Percentiles rank a stretch among this genome's conserved stretches.
Evolutionary conservation across 2,113 vertebrate genomes (phyloP).

Genomic region (Rhegmatorhina hoffmannsi): DNA sequence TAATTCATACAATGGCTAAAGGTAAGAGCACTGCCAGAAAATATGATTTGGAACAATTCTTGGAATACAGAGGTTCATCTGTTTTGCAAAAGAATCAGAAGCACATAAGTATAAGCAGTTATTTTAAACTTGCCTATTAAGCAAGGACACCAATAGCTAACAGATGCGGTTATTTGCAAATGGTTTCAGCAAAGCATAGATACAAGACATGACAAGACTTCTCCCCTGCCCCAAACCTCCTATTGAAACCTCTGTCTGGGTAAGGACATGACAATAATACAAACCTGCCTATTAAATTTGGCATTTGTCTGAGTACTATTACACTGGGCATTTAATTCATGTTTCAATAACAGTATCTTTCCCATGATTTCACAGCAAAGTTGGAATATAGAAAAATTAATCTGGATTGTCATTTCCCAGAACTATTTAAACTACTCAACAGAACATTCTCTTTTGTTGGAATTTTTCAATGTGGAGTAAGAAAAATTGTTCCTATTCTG

Average conservation of each 20-base stretch:
- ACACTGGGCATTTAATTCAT: background rate
- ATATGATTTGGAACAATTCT: conserved; percentile 67
- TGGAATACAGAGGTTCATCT: conserved; percentile 77
- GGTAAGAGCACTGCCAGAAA: conserved; percentile 72
- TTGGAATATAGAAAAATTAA: background rate
- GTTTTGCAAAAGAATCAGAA: conserved; percentile 77
- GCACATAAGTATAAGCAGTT: conserved; percentile 75
- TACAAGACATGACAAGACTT: background rate
- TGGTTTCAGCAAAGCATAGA: conserved; percentile 58
- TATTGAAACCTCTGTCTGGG: background rate
- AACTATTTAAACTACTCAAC: background rate
- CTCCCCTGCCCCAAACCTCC: background rate
- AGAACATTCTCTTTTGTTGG: background rate
- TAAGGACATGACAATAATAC: background rate
- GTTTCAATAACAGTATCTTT: background rate
- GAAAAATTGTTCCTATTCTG: background rate
- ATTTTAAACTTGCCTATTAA: conserved; percentile 77
- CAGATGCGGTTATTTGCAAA: conserved; percentile 75
- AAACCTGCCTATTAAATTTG: background rate
- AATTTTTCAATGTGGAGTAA: background rate
- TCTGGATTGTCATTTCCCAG: background rate
- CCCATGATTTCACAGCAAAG: background rate
- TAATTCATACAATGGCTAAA: conserved; percentile 76
- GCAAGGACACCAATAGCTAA: conserved; percentile 75
- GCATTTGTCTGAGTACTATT: background rate